phyloP scores from a whole-genome alignment of 2,113 vertebrate genomes.

The Laticauda laticaudata region DNA sequence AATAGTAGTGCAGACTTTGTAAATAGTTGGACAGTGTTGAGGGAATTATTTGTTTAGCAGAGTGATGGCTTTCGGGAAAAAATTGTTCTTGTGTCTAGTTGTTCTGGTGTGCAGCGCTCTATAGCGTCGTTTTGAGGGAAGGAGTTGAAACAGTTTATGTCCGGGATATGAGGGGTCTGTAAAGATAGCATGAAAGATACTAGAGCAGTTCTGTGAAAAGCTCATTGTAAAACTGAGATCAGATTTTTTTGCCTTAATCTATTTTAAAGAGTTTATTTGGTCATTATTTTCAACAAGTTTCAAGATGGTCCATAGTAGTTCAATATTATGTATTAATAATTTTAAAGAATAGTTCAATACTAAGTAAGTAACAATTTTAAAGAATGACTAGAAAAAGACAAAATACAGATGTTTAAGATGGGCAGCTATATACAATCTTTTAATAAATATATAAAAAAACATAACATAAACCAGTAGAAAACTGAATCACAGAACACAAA shows the following conservation, averaged over 20 bases:
- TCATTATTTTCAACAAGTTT: not conserved
- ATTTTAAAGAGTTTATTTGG: not conserved
- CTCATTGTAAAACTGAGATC: not conserved
- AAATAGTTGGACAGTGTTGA: no score
- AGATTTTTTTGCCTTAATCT: not conserved
- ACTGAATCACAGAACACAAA: not conserved
- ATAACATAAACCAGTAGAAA: not conserved
- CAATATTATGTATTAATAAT: not conserved
- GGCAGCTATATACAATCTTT: no score
- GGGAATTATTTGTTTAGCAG: no score
- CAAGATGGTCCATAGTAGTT: not conserved
- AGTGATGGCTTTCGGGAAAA: no score
- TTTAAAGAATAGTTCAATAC: not conserved
- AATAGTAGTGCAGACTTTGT: no score
- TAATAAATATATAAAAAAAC: not conserved
- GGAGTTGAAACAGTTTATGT: no score
- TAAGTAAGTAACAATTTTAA: not conserved
- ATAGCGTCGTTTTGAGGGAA: no score
- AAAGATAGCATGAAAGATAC: not conserved
- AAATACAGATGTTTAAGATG: not conserved
- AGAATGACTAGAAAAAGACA: not conserved
- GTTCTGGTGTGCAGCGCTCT: no score
- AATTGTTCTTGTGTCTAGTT: no score
- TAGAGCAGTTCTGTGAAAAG: not conserved
- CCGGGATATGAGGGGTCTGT: no score